Evolutionary conservation across 1,140 invertebrate species (phyloP), one percentile per base, ranked within the genome.

Genomic region (Halesus radiatus): DNA sequence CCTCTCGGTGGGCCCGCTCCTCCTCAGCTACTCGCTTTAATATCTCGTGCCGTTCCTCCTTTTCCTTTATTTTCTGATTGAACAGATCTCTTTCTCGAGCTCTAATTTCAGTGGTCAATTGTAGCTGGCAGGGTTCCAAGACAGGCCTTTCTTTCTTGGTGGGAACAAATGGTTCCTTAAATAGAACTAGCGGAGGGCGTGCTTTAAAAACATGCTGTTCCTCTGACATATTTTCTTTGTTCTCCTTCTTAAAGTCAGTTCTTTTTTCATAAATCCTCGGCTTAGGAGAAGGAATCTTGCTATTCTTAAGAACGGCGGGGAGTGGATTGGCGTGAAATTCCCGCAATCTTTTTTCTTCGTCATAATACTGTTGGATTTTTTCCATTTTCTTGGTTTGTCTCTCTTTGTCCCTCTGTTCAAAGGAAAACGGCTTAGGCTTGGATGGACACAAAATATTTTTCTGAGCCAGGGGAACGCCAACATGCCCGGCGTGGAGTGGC

Each of bases 281-380:
- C 1, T 58, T 53, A 37, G 76, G 82, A 58, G 82, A 82, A 13
- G 22, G 60, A 37, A 64, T 77, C 70, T 45, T 74, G 70, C 68
- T 76, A 82, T 80, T 85, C 80, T 84, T 84, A 23, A 80, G 80
- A 80, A 88, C 87, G 20, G 84, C 77, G 0, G 91, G 91, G 22
- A 86, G 85, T 2, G 90, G 90, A 74, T 91, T 90, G 1, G 90
- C 91, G 78, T 89, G 90, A 80, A 91, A 92, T 7, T 87, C 84
- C 1, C 85, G 81, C 15, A 83, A 22, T 64, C 88, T 88, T 66
- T 88, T 86, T 76, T 87, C 88, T 37, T 89, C 86, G 54, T 88
- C 85, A 3, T 88, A 84, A 0, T 88, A 79, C 79, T 89, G 86
- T 83, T 90, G 88, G 4, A 92, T 87, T 84, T 91, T 92, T 78